These are phyloP conservation scores for Acanthochromis polyacanthus DNA, from an alignment of 2,113 vertebrate genomes.

Conservation along the genomic window DNA sequence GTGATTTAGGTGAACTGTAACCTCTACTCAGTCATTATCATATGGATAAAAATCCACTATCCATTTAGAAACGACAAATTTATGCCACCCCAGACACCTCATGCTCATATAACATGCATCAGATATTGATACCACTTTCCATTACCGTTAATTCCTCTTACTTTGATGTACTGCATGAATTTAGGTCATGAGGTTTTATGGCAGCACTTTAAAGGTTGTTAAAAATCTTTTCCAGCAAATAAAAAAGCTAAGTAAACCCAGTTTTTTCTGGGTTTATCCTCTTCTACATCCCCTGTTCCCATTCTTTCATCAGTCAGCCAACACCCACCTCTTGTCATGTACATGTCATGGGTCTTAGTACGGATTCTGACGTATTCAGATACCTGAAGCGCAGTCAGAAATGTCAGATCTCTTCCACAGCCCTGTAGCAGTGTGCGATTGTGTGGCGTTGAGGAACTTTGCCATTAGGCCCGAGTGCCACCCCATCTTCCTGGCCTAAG, in stretches of 20 bases:
- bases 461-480: slow-evolving; percentile 42
- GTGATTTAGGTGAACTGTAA: neutral
- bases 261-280: slow-evolving; percentile 55
- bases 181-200: slow-evolving; percentile 69
- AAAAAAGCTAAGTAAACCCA: slow-evolving; percentile 55
- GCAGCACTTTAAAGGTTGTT: slow-evolving; percentile 68
- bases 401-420: slow-evolving; percentile 61
- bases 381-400: slow-evolving; percentile 65
- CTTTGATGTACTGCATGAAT: slow-evolving; percentile 69
- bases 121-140: slow-evolving; percentile 51
- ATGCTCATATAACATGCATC: slow-evolving; percentile 44
- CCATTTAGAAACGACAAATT: slow-evolving; percentile 28
- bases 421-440: slow-evolving; percentile 3
- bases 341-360: slow-evolving; percentile 60
- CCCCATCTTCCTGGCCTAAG: slow-evolving; percentile 54
- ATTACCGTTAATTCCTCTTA: slow-evolving; percentile 38
- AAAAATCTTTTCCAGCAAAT: slow-evolving; percentile 57
- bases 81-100: slow-evolving; percentile 7
- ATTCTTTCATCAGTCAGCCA: slow-evolving; percentile 74
- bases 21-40: slow-evolving; percentile 2
- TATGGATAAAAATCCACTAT: slow-evolving; percentile 22
- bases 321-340: slow-evolving; percentile 70
- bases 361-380: slow-evolving; percentile 40
- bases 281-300: slow-evolving; percentile 55
- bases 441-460: slow-evolving; percentile 49